Evolutionary conservation across 2,888 invertebrate species (phyloP), one percentile per base, ranked within the genome.

Genomic region (Xylota sylvarum): DNA sequence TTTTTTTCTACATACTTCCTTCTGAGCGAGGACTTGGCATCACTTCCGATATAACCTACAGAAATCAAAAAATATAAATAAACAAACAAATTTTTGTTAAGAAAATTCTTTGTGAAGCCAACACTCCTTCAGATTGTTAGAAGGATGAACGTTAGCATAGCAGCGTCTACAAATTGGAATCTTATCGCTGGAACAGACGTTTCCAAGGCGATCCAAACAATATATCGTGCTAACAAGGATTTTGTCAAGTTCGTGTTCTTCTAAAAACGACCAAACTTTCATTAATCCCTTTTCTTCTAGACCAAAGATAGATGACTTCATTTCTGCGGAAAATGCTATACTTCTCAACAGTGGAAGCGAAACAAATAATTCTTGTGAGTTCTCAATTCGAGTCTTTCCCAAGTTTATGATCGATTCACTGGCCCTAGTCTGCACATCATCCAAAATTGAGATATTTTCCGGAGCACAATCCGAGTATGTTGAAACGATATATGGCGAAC

Each of bases 401-500:
- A 88, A 88, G 6, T 91, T 89, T 55, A 91, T 90, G 89, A 90
- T 92, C 32, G 90, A 90, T 46, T 89, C 90, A 2, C 30, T 92
- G 6, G 89, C 90, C 0, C 64, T 92, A 3, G 89, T 92, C 3
- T 91, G 92, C 30, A 91, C 88, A n/a, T 90, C 89, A 1, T 88
- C 89, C 10, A 92, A 91, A 77, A 65, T 91, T 1, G 92, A 92
- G 73, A 35, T 92, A 5, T 92, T 92, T 69, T 62, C 89, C 6
- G 92, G 92, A 0, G 60, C 80, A 0, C 88, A 89, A 5, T 90
- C 90, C 52, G 92, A 92, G 76, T 92, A 92, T 73, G 87, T 88
- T 3, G 89, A 92, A 77, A 92, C 92, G 0, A 70, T 90, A 5
- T 90, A 91, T 62, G 92, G 92, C 1, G 79, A 80, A 37, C 56